Evolutionary conservation across 53 echinoderm and acorn worm species (phyloP).

Genomic region (Arbacia lixula): DNA sequence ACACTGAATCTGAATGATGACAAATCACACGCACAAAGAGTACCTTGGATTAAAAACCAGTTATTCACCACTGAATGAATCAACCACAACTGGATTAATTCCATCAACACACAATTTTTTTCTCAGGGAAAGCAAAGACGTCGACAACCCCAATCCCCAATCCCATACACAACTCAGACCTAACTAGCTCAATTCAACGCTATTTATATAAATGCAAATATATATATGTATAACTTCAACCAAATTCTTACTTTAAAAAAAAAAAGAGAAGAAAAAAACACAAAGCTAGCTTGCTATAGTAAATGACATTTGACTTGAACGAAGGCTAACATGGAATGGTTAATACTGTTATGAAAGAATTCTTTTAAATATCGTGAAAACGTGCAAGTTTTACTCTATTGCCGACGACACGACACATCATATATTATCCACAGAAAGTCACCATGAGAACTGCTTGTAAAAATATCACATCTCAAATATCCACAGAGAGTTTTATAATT

Average conservation of each 20-base stretch:
- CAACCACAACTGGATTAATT: too few species aligned
- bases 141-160: not conserved
- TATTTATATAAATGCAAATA: slow-evolving; percentile 49
- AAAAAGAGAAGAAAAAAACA: too few species aligned
- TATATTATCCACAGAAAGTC: slow-evolving; percentile 5
- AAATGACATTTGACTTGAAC: not conserved
- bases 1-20: not conserved
- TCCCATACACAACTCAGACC: not conserved
- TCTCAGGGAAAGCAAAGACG: slow-evolving; percentile 1
- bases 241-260: not conserved
- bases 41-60: too few species aligned
- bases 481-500: too few species aligned
- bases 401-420: too few species aligned
- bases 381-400: not conserved
- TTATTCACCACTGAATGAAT: too few species aligned
- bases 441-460: not conserved
- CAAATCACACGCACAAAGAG: too few species aligned
- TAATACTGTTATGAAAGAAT: slow-evolving; percentile 53
- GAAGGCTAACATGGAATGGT: slow-evolving; percentile 33
- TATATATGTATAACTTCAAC: slow-evolving; percentile 40
- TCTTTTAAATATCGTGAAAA: slow-evolving; percentile 41
- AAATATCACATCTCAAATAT: not conserved
- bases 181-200: slow-evolving; percentile 31
- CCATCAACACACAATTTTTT: slow-evolving; percentile 28
- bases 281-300: slow-evolving; percentile 11